Conservation (phyloP, 1,140 invertebrate genomes). For the Papilio polytes region DNA sequence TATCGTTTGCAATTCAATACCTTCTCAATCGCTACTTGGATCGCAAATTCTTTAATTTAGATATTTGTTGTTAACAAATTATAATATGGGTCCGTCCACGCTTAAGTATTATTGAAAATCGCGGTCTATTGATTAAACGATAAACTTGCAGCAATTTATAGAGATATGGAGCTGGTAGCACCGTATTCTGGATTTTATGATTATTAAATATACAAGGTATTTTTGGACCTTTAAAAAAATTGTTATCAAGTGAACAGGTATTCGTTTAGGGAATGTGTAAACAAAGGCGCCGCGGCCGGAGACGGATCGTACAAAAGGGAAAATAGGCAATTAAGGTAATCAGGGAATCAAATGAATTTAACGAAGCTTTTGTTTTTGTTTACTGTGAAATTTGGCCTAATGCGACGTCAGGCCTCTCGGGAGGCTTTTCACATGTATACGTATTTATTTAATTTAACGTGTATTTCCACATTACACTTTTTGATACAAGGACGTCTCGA, state of each 20-base stretch:
- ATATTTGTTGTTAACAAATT: slow-evolving; percentile 2
- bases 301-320: slow-evolving; percentile 12
- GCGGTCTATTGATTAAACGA: too few species aligned
- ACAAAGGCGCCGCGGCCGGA: neutral
- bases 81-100: neutral
- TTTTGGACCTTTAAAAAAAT: neutral
- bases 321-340: slow-evolving; percentile 52
- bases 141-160: too few species aligned
- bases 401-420: neutral
- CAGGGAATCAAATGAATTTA: slow-evolving; percentile 55
- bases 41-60: neutral
- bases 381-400: slow-evolving; percentile 42
- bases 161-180: neutral
- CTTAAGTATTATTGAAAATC: too few species aligned
- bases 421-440: neutral
- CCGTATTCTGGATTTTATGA: neutral
- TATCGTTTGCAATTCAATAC: slow-evolving; percentile 10
- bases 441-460: neutral
- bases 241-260: slow-evolving; percentile 1
- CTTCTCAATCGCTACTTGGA: neutral
- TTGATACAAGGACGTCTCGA: too few species aligned
- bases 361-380: slow-evolving; percentile 55
- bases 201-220: neutral
- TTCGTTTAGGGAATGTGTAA: neutral
- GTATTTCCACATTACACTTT: neutral